These are phyloP conservation scores for Limnodromus scolopaceus DNA, from an alignment of 2,797 vertebrate species.

Conservation along the genomic window DNA sequence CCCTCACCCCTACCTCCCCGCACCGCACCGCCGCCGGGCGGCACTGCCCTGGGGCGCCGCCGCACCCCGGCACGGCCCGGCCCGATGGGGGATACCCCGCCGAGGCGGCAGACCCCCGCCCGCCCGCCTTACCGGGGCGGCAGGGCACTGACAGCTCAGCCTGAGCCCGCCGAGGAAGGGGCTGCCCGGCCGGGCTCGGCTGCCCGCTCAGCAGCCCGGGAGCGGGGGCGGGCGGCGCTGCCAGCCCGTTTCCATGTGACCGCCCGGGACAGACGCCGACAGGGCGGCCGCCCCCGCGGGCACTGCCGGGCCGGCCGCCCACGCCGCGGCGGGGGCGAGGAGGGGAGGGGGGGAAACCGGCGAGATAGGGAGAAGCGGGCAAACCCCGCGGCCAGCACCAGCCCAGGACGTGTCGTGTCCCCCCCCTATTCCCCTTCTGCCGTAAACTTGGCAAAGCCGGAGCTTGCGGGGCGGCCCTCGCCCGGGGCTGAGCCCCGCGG, in stretches of 20 bases:
- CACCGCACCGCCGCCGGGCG: background rate
- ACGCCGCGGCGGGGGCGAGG: background rate
- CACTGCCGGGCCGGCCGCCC: background rate
- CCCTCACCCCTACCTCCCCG: background rate
- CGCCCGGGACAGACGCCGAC: background rate
- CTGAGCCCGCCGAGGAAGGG: background rate
- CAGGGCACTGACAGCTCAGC: background rate
- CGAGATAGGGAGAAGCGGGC: background rate
- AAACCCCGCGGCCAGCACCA: rapidly evolving
- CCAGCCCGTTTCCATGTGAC: background rate
- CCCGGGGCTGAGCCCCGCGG: background rate
- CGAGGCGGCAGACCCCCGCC: background rate
- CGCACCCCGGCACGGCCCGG: background rate
- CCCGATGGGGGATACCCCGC: background rate
- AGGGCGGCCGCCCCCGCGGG: background rate
- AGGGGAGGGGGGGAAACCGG: background rate
- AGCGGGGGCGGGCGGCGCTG: background rate
- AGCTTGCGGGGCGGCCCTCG: background rate
- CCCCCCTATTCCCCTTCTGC: no score
- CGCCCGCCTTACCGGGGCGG: background rate
- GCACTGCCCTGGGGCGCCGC: background rate
- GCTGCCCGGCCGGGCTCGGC: background rate
- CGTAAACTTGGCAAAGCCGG: background rate
- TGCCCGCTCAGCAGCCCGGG: background rate
- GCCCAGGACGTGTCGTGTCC: background rate